Percentiles rank a stretch among this genome's conserved stretches.
Conservation (phyloP, 2,113 vertebrate species). For the Archocentrus centrarchus region DNA sequence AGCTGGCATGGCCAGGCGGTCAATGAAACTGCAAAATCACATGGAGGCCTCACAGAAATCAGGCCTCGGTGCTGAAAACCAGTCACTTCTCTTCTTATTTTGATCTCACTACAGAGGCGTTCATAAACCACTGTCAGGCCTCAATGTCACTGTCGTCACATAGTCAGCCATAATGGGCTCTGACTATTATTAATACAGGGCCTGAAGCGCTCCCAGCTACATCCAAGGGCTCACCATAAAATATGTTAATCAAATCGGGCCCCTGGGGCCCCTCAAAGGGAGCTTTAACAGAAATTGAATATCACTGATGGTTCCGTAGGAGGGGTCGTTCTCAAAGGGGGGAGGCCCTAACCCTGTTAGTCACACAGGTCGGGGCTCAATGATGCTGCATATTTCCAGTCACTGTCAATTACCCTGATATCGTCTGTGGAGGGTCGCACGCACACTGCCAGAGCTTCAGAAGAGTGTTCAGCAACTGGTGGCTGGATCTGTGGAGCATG, state of each 20-base stretch:
- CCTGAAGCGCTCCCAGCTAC: slow-evolving; percentile 55
- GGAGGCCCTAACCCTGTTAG: slow-evolving; percentile 83
- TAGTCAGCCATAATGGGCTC: slow-evolving; percentile 63
- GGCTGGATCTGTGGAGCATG: slow-evolving; percentile 53
- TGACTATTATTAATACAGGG: slow-evolving; percentile 79
- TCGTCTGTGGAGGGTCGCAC: slow-evolving; percentile 77
- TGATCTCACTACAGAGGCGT: slow-evolving; percentile 44
- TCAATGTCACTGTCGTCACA: slow-evolving; percentile 66
- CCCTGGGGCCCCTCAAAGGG: slow-evolving; percentile 75
- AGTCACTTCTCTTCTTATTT: slow-evolving; percentile 55
- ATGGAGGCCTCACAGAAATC: slow-evolving; percentile 50
- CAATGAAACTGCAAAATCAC: slow-evolving; percentile 54
- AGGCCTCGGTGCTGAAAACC: slow-evolving; percentile 58
- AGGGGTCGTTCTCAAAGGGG: slow-evolving; percentile 70
- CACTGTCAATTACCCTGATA: slow-evolving; percentile 84
- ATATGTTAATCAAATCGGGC: slow-evolving; percentile 81
- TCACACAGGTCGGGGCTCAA: slow-evolving; percentile 81
- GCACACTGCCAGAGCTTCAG: slow-evolving; percentile 56
- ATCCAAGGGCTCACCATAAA: slow-evolving; percentile 71
- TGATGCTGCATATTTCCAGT: slow-evolving; percentile 85
- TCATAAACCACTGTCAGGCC: slow-evolving; percentile 52
- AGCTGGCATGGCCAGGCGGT: slow-evolving; percentile 58
- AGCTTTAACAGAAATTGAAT: slow-evolving; percentile 81
- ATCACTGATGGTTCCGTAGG: slow-evolving; percentile 79
- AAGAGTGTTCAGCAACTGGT: slow-evolving; percentile 51